Evolutionary conservation across 2,888 invertebrate genomes (phyloP), one percentile per base, ranked within the genome.

Genomic region (Machimus atricapillus): DNA sequence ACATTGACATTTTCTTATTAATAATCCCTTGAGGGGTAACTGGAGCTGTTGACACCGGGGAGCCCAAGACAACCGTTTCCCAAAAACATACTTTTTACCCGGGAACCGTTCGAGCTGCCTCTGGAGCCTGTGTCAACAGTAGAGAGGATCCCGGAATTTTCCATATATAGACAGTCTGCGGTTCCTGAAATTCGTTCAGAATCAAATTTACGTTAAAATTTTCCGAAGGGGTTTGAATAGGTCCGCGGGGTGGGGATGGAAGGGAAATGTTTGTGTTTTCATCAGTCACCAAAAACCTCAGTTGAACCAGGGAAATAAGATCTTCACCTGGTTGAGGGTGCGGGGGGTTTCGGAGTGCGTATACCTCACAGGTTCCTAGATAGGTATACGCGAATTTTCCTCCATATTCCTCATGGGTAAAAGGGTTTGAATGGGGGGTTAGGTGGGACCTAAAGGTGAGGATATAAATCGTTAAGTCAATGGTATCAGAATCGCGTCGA

Each of bases 181-280:
- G 76, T 34, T 37, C 34, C 76, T 34, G 27, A 76, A 34, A 76
- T 76, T 76, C 76, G 37, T 6, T n/a, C n/a, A 34, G 76, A 76
- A 76, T 76, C 76, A 76, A 76, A 76, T 76, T 76, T 76, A 76
- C 76, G 34, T 76, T 76, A 76, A 76, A 34, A 76, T 76, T 76
- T 31, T 74, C 73, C 4, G 4, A 74, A 27, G n/a, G n/a, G n/a
- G n/a, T 52, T 52, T n/a, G n/a, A 7, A 43, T 14, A 19, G 52
- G n/a, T 5, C 1, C 34, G 52, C 1, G 0, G 52, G 16, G 7
- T 19, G 52, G 3, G n/a, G n/a, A n/a, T 27, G 19, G 19, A 56
- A 56, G 56, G 56, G 74, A 34, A 14, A 9, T 76, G 76, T 37
- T 76, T 76, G 37, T 76, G 76, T 76, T 76, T 37, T 37, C 76